Evolutionary conservation across 2,888 invertebrate genomes (phyloP), one percentile per base, ranked within the genome.

Genomic region (Molorchus minor): DNA sequence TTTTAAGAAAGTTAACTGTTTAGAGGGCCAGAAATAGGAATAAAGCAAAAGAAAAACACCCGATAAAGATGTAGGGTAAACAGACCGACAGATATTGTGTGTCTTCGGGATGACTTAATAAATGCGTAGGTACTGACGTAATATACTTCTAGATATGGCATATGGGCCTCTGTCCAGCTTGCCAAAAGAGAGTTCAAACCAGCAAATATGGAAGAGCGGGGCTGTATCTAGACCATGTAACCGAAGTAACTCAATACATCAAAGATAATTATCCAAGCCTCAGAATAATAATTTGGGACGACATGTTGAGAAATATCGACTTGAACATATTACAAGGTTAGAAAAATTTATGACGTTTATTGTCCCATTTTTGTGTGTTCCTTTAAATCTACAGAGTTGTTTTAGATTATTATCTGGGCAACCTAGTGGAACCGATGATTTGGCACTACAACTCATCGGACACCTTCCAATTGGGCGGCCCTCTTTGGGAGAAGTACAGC

Each of bases 251-350:
- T 0, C 79, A 84, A 62, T 87, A 82, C 64, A 77, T 90, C 13
- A 86, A 85, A 71, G 84, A 83, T 53, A 84, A 82, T 30, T 85
- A 89, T 72, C 90, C 90, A 0, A 78, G 82, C 52, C 75, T 89
- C 21, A 85, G 82, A 61, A 82, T 90, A 2, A 87, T 94, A 8
- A 89, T 94, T 80, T 94, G 94, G 94, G 94, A 94, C 74, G 94
- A 94, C 74, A 94, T 94, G 93, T 80, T 94, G 56, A 82, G 94
- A 68, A 80, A 83, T 10, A 84, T 87, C 43, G 82, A 82, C 58
- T 71, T 81, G 45, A 81, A 84, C 54, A 78, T 84, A 64, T 80
- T 90, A 63, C 83, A 83, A 77, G 85, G 89, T 89, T 79, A 36
- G 38, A n/a, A n/a, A n/a, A n/a, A 13, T 46, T 43, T 30, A 47